phyloP scores from a whole-genome alignment of 1,140 invertebrate species.

The Heterodera carotae region DNA sequence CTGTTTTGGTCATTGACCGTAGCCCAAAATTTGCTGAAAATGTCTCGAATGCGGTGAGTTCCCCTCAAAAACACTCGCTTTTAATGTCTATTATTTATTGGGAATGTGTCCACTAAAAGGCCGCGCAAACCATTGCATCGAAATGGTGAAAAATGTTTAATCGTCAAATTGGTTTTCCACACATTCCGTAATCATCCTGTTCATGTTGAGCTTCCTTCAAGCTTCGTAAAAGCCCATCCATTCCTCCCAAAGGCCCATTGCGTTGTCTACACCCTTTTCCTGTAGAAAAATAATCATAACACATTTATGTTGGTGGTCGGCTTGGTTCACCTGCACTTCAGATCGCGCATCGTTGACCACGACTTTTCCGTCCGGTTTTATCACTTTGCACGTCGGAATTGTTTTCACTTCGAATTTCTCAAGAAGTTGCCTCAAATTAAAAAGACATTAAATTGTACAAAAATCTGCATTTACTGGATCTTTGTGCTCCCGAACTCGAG shows the following conservation, averaged over 20 bases:
- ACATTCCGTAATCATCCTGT: not conserved
- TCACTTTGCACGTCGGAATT: conserved; percentile 58
- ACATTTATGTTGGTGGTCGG: no score
- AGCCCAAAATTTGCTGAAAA: conserved; percentile 42
- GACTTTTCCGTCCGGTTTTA: conserved; percentile 62
- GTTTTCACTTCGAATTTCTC: conserved; percentile 62
- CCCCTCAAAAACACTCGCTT: not conserved
- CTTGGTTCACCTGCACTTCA: conserved; percentile 50
- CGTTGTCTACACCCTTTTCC: conserved; percentile 32
- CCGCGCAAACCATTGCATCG: no score
- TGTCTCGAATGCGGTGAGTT: not conserved
- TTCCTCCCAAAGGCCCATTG: conserved; percentile 50
- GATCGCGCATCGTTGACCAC: conserved; percentile 63
- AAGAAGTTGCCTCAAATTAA: conserved; percentile 46
- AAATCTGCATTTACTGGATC: conserved; percentile 47
- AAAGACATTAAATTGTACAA: not conserved
- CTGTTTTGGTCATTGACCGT: conserved; percentile 36
- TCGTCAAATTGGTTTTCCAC: no score
- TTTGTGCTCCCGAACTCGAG: conserved; percentile 49
- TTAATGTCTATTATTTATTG: not conserved
- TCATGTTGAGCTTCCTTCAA: conserved; percentile 13
- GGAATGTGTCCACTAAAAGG: not conserved
- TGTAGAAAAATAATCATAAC: conserved; percentile 18
- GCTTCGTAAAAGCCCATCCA: conserved; percentile 52
- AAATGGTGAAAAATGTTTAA: no score